Base-by-base conservation (phyloP, 2,113 vertebrate genomes). In the Excalfactoria chinensis region DNA sequence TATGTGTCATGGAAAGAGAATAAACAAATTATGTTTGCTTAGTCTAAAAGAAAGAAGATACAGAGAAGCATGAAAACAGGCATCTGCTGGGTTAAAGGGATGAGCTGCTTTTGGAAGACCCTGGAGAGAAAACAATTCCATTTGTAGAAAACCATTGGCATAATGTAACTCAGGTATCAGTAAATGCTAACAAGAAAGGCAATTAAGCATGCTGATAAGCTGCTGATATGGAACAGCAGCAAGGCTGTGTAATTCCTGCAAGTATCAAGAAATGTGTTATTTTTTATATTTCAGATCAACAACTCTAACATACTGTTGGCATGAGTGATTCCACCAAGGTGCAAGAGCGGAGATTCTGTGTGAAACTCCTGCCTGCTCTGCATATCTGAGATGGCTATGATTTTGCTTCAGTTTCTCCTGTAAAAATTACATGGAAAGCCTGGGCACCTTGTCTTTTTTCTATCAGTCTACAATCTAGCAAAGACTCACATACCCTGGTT, bases 31-130 rank as follows among this genome's bases (percentile, higher is more conserved):
- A 17, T 26, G 13, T 62, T 80, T 78, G 18, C 37, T 67, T 77
- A 23, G 21, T 41, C 30, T 58, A 67, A 77, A 86, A 85, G 40
- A 83, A 53, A 77, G 35, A 69, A 43, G 32, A 32, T 64, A 49
- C 64, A 92, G 44, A 41, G 37, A 69, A 69, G 14, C 40, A 85
- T 11, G 9, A 72, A 75, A 60, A 23, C 0, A 0, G 17, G n/a
- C 44, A 80, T 55, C 9, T 0, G 0, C 23, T 1, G 2, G 32
- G 58, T n/a, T 32, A 73, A 17, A 34, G 26, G 15, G 59, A 8
- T 76, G 64, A 0, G 0, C 16, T 77, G 44, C 0, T 63, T 74
- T 51, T 28, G 21, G 21, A 59, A 55, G 58, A 77, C 35, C 15
- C 16, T 34, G 23, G 56, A 46, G 49, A 66, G 46, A 64, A 84